These are phyloP conservation scores for Spodoptera littoralis DNA, from an alignment of 2,888 invertebrate species.

Conservation along the genomic window DNA sequence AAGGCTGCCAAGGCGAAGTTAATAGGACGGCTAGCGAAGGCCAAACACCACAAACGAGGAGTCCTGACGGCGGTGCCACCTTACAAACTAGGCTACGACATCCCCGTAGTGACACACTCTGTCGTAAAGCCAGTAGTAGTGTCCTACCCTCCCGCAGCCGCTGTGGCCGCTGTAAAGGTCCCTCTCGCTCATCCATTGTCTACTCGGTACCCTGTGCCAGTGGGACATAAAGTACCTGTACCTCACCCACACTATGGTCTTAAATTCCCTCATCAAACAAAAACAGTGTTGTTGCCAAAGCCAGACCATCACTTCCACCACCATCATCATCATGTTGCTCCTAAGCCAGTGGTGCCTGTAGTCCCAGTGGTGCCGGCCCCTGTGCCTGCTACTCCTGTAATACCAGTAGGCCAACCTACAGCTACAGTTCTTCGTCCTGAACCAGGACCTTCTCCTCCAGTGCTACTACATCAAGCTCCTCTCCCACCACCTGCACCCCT, in stretches of 20 bases:
- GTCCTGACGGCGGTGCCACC: conserved; percentile 79
- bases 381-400: conserved; percentile 66
- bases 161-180: conserved; percentile 82
- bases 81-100: conserved; percentile 84
- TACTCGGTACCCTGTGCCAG: conserved; percentile 73
- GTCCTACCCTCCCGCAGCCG: conserved; percentile 82
- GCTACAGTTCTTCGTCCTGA: conserved; percentile 69
- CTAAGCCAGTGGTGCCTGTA: conserved; percentile 75
- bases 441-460: conserved; percentile 68
- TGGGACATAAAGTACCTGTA: conserved; percentile 76
- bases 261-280: conserved; percentile 76
- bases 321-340: conserved; percentile 81
- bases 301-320: conserved; percentile 82
- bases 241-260: conserved; percentile 79
- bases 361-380: conserved; percentile 71
- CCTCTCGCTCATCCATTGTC: conserved; percentile 75
- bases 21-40: conserved; percentile 67
- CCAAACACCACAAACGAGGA: conserved; percentile 82
- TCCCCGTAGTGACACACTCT: conserved; percentile 83
- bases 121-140: conserved; percentile 84
- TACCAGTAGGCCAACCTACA: conserved; percentile 69
- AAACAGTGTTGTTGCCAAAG: conserved; percentile 68
- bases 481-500: conserved; percentile 57
- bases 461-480: conserved; percentile 60
- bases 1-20: conserved; percentile 74